phyloP scores from a whole-genome alignment of 2,113 vertebrate genomes.

The Psophia crepitans region DNA sequence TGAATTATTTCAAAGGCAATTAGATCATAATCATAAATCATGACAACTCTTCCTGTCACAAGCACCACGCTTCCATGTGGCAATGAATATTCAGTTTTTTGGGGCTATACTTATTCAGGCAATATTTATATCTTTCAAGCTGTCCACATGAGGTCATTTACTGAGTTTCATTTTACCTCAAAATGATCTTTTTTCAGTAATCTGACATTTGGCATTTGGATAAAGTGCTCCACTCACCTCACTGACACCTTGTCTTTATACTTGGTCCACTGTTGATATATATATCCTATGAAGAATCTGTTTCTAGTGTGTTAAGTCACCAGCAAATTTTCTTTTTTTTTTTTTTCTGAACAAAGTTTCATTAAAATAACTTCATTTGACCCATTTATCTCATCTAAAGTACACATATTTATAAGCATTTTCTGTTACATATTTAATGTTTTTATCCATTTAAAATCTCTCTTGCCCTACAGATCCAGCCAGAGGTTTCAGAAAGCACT shows the following conservation, averaged over 20 bases:
- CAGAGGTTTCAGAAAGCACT: background rate
- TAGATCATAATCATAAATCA: background rate
- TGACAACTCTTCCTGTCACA: background rate
- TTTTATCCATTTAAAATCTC: background rate
- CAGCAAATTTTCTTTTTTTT: background rate
- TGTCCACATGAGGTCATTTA: background rate
- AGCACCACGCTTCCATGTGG: background rate
- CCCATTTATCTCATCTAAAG: background rate
- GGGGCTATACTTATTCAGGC: background rate
- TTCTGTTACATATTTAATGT: background rate
- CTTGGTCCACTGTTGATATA: background rate
- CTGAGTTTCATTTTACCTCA: background rate
- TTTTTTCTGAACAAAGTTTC: background rate
- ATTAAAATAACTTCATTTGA: background rate
- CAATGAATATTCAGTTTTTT: background rate
- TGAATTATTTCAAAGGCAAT: background rate
- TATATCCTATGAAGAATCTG: background rate
- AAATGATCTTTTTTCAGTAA: background rate
- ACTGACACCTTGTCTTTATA: background rate
- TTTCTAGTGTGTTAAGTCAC: background rate
- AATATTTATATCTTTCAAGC: background rate
- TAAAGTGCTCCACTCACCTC: background rate
- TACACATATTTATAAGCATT: background rate
- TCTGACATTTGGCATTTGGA: background rate
- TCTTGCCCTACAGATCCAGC: background rate